These are phyloP conservation scores for Zenarchopterus dispar DNA, from an alignment of 2,797 vertebrate species.

Conservation along the genomic window DNA sequence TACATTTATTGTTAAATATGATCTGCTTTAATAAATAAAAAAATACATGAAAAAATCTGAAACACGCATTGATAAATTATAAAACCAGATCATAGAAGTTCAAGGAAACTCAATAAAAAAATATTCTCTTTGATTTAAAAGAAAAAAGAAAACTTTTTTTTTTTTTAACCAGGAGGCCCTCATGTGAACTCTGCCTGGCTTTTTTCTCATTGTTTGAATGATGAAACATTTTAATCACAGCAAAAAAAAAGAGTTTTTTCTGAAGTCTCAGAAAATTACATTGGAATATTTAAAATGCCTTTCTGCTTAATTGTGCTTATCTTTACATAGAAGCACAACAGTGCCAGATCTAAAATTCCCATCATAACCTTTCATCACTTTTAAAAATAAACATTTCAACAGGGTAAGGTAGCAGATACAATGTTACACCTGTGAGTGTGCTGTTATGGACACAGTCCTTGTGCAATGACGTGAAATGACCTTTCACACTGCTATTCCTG, in stretches of 20 bases:
- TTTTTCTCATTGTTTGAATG: not conserved
- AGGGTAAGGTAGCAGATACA: conserved; percentile 55
- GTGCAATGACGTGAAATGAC: conserved; percentile 72
- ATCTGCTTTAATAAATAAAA: not conserved
- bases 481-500: conserved; percentile 63
- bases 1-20: conserved; percentile 1
- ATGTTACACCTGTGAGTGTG: conserved; percentile 65
- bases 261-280: conserved; percentile 3
- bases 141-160: not conserved
- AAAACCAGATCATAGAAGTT: not conserved
- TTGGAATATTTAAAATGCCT: conserved; percentile 10
- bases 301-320: conserved; percentile 5
- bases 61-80: not conserved
- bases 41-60: not conserved
- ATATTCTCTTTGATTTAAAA: not conserved
- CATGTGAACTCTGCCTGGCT: conserved; percentile 3
- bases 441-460: conserved; percentile 65
- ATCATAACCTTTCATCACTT: not conserved
- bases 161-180: conserved; percentile 2
- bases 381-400: conserved; percentile 25
- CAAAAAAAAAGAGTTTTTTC: not conserved
- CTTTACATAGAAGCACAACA: conserved; percentile 27
- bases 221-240: conserved; percentile 13
- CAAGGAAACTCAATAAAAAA: not conserved
- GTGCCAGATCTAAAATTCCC: conserved; percentile 5